A percentile compares a stretch with the other conserved stretches of the same genome.
Evolutionary conservation across 2,797 vertebrate species (phyloP).

Genomic region (Hemitrygon akajei): DNA sequence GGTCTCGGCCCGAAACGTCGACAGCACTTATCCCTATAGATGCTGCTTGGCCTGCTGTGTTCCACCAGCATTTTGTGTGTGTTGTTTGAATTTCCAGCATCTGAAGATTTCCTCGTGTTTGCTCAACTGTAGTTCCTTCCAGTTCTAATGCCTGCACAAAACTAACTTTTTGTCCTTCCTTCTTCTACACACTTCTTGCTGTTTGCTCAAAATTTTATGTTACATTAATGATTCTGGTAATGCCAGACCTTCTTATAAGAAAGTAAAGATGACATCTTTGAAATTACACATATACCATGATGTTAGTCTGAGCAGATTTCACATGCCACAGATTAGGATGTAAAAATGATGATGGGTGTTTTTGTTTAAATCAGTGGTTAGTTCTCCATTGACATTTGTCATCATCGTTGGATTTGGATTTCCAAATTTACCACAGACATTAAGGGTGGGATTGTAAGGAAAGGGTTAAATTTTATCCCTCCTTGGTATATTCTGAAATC

Average conservation of each 20-base stretch:
- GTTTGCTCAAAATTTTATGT: not conserved
- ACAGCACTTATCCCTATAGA: too few relatives aligned
- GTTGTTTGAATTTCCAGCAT: too few relatives aligned
- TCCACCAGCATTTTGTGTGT: too few relatives aligned
- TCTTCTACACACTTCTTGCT: not conserved
- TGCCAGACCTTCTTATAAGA: not conserved
- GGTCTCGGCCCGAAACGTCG: too few relatives aligned
- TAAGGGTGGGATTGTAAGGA: too few relatives aligned
- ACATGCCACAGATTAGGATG: not conserved
- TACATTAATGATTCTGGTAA: not conserved
- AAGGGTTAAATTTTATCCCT: too few relatives aligned
- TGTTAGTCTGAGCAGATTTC: not conserved
- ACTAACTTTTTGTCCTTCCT: not conserved
- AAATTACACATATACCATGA: not conserved
- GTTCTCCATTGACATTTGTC: not conserved
- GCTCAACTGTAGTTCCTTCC: not conserved
- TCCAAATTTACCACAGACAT: too few relatives aligned
- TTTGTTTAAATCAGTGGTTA: not conserved
- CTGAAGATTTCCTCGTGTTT: too few relatives aligned
- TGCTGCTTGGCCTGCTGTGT: too few relatives aligned
- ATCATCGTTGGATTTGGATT: too few relatives aligned
- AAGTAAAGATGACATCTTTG: not conserved
- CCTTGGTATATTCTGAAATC: too few relatives aligned
- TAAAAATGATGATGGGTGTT: not conserved
- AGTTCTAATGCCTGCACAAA: not conserved